A percentile compares a stretch with the other conserved stretches of the same genome.
phyloP scores from a whole-genome alignment of 2,113 vertebrate genomes.

The Canis aureus region DNA sequence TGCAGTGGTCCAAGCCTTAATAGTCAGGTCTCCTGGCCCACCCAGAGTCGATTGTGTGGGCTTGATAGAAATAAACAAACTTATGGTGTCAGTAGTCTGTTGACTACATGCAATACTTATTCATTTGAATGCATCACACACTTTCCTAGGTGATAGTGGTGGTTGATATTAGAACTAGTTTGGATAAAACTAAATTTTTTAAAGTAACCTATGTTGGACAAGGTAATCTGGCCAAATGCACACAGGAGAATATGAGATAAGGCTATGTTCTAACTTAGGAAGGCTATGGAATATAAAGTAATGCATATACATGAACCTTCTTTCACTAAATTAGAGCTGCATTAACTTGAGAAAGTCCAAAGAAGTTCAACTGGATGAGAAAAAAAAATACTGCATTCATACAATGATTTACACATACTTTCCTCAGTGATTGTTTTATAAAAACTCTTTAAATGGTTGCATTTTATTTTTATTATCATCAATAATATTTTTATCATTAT shows the following conservation, averaged over 20 bases:
- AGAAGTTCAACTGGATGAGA: conserved; percentile 72
- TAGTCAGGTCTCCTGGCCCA: not conserved
- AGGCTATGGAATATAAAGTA: conserved; percentile 74
- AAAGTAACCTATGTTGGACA: conserved; percentile 21
- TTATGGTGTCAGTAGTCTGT: not conserved
- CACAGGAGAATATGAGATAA: conserved; percentile 71
- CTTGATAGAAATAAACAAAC: not conserved
- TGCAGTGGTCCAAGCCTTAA: not conserved
- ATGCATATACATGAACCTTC: conserved; percentile 75
- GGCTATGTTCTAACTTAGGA: conserved; percentile 40
- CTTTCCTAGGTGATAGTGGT: not conserved
- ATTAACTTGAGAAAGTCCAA: conserved; percentile 72
- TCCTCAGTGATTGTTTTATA: conserved; percentile 74
- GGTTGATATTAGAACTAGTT: conserved; percentile 56
- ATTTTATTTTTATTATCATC: conserved; percentile 5
- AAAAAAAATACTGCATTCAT: conserved; percentile 69
- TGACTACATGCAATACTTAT: not conserved
- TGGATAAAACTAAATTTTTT: not conserved
- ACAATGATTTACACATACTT: conserved; percentile 72
- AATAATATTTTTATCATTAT: not conserved
- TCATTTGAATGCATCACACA: conserved; percentile 37
- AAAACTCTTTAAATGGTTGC: conserved; percentile 74
- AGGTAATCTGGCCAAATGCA: conserved; percentile 77
- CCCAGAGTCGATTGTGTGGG: too few species aligned
- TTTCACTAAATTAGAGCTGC: conserved; percentile 71